These are phyloP conservation scores for Drosophila equinoxialis DNA, from an alignment of 1,140 invertebrate genomes.

Conservation along the genomic window DNA sequence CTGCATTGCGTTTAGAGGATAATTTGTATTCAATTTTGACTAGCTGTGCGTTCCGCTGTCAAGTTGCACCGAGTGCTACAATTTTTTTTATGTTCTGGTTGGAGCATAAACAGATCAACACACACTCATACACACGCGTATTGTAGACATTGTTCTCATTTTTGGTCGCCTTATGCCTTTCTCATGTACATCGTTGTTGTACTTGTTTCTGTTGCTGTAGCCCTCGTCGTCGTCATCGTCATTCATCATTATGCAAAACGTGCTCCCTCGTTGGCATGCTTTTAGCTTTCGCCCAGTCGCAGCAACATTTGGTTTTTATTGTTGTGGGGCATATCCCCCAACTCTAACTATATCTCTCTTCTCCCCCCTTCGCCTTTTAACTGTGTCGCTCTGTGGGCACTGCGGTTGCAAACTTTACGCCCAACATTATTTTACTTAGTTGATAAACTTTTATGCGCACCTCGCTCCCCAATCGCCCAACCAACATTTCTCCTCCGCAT, in stretches of 20 bases:
- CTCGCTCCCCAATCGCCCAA: constrained; percentile 23
- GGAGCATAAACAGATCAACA: constrained; percentile 72
- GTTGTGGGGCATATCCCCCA: constrained; percentile 46
- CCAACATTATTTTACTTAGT: constrained; percentile 80
- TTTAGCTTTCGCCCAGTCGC: constrained; percentile 45
- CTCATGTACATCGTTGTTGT: background rate
- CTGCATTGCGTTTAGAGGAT: constrained; percentile 69
- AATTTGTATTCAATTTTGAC: constrained; percentile 78
- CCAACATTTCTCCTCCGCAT: constrained; percentile 11
- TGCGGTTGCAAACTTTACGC: constrained; percentile 76
- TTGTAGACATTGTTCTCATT: constrained; percentile 38
- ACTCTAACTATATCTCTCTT: background rate
- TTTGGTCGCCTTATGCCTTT: constrained; percentile 7
- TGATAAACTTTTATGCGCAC: constrained; percentile 74
- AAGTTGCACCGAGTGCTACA: constrained; percentile 39
- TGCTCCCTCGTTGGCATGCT: constrained; percentile 66
- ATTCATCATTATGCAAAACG: constrained; percentile 81
- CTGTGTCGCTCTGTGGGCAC: constrained; percentile 57
- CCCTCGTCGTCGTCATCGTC: constrained; percentile 62
- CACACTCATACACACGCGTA: constrained; percentile 55
- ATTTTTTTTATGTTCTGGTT: constrained; percentile 41
- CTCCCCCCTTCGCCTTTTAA: constrained; percentile 1
- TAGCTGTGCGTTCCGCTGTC: constrained; percentile 28
- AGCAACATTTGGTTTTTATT: constrained; percentile 79
- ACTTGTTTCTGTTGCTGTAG: constrained; percentile 3